These are phyloP conservation scores for Acinonyx jubatus DNA, from an alignment of 2,113 vertebrate species.

Conservation along the genomic window DNA sequence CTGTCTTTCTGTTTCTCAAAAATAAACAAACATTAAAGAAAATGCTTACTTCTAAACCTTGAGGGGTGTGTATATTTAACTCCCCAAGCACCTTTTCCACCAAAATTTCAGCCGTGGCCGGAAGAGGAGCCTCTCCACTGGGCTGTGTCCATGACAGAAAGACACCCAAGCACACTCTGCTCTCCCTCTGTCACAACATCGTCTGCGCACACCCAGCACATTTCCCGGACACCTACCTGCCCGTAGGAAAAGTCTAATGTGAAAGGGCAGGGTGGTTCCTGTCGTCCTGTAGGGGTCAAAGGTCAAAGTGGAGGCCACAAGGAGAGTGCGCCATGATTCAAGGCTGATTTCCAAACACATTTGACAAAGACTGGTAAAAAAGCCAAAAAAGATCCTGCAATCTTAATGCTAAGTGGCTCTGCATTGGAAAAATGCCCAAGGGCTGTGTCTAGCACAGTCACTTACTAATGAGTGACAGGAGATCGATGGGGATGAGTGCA, in stretches of 20 bases:
- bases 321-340: slow-evolving; percentile 70
- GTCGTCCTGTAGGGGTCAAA: slow-evolving; percentile 57
- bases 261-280: slow-evolving; percentile 19
- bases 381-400: slow-evolving; percentile 81
- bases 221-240: not conserved
- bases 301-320: slow-evolving; percentile 75
- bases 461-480: slow-evolving; percentile 91
- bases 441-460: slow-evolving; percentile 89
- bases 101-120: not conserved
- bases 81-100: not conserved
- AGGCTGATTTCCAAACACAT: slow-evolving; percentile 75
- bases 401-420: slow-evolving; percentile 92
- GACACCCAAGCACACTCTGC: not conserved
- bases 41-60: not conserved
- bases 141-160: no score
- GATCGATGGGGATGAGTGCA: slow-evolving; percentile 89
- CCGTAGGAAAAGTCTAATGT: not conserved
- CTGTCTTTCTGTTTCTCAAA: no score
- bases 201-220: not conserved
- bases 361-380: slow-evolving; percentile 79
- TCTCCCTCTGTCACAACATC: not conserved
- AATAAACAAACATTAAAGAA: not conserved
- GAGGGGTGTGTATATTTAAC: not conserved
- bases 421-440: slow-evolving; percentile 90
- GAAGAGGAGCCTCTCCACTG: not conserved